These are phyloP conservation scores for Oedothorax gibbosus DNA, from an alignment of 1,140 invertebrate genomes.

Conservation along the genomic window DNA sequence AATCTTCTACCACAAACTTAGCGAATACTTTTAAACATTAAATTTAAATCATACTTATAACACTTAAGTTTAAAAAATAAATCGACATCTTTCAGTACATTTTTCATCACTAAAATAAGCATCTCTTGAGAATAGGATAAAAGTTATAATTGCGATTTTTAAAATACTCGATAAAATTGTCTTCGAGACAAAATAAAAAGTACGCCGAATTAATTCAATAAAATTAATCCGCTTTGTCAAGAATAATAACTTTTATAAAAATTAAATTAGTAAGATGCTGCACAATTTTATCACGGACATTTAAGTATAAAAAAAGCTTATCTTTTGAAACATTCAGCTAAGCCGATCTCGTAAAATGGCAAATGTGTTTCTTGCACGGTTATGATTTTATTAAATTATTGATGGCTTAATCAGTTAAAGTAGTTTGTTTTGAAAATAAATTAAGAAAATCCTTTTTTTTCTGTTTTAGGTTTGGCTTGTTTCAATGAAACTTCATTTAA, in stretches of 20 bases:
- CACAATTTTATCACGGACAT: background rate
- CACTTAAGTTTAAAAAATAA: too few relatives aligned
- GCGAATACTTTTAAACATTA: too few relatives aligned
- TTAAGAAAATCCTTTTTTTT: background rate
- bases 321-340: background rate
- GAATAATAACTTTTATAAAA: background rate
- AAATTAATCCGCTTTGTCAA: background rate
- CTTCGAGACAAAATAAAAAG: background rate
- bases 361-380: background rate
- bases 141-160: too few relatives aligned
- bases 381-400: conserved; percentile 35
- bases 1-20: too few relatives aligned
- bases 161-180: too few relatives aligned
- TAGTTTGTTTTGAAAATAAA: background rate
- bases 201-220: background rate
- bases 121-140: too few relatives aligned
- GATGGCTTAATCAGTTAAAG: conserved; percentile 6
- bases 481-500: too few relatives aligned
- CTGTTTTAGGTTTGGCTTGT: background rate
- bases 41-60: too few relatives aligned
- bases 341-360: background rate
- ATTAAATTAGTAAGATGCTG: background rate
- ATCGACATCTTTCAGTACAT: too few relatives aligned
- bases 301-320: background rate
- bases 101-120: too few relatives aligned